phyloP scores from a whole-genome alignment of 2,888 invertebrate species.

The Herminia tarsipennalis region DNA sequence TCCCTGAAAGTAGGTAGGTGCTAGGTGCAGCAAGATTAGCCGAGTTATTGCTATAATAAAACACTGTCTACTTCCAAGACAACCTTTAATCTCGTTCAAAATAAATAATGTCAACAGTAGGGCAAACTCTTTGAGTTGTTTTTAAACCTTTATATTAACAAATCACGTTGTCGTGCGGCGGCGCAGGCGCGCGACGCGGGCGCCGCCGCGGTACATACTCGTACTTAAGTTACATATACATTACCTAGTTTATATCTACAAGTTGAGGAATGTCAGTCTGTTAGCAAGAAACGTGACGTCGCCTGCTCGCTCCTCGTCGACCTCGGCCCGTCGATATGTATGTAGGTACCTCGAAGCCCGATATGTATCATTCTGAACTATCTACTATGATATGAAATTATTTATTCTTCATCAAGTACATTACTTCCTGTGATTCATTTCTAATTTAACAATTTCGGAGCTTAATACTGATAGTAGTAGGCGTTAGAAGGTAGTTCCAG shows the following conservation, averaged over 20 bases:
- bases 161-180: slow-evolving; percentile 59
- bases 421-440: too few relatives aligned
- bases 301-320: neutral
- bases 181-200: neutral
- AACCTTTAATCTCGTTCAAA: slow-evolving; percentile 83
- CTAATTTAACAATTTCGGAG: too few relatives aligned
- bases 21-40: too few relatives aligned
- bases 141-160: slow-evolving; percentile 76
- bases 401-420: too few relatives aligned
- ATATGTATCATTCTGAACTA: too few relatives aligned
- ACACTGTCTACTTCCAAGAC: slow-evolving; percentile 71
- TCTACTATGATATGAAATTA: too few relatives aligned
- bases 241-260: slow-evolving; percentile 67
- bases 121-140: slow-evolving; percentile 82
- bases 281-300: slow-evolving; percentile 42
- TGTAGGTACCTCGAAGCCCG: too few relatives aligned
- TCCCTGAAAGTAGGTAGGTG: too few relatives aligned
- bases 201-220: slow-evolving; percentile 32
- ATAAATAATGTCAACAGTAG: slow-evolving; percentile 82
- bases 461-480: too few relatives aligned
- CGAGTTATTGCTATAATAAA: slow-evolving; percentile 39
- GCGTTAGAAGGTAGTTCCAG: too few relatives aligned
- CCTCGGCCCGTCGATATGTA: too few relatives aligned
- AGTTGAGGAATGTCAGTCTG: slow-evolving; percentile 65
- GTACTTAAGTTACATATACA: slow-evolving; percentile 64